A percentile compares a stretch with the other conserved stretches of the same genome.
phyloP scores from a whole-genome alignment of 1,140 invertebrate species.

The Hylyphantes graminicola region DNA sequence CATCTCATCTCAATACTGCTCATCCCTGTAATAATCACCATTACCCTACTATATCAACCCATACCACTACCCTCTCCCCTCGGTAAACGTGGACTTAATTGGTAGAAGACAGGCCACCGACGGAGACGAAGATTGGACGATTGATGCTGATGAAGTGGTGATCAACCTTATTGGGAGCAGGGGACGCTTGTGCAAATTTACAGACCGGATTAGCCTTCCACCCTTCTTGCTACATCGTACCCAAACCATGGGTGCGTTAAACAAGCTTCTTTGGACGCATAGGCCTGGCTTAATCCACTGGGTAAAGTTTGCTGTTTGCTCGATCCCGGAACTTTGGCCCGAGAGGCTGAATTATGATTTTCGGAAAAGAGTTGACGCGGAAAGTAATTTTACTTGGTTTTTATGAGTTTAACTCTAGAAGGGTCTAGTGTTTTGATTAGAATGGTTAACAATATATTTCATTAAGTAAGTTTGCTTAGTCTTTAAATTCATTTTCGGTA shows the following conservation, averaged over 20 bases:
- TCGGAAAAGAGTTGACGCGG: background rate
- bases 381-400: too few species aligned
- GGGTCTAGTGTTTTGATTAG: too few species aligned
- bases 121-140: constrained; percentile 46
- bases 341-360: constrained; percentile 11
- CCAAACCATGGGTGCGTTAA: constrained; percentile 39
- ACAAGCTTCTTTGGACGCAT: constrained; percentile 32
- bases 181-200: constrained; percentile 39
- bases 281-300: constrained; percentile 22
- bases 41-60: background rate
- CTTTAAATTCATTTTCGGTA: too few species aligned
- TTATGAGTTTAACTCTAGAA: too few species aligned
- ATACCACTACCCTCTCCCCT: background rate
- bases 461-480: too few species aligned
- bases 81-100: constrained; percentile 41
- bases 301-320: constrained; percentile 47
- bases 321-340: background rate
- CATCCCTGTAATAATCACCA: background rate
- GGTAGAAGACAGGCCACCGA: constrained; percentile 41
- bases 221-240: constrained; percentile 46
- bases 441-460: too few species aligned
- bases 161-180: constrained; percentile 49
- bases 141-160: constrained; percentile 57
- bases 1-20: background rate
- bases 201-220: constrained; percentile 23